Evolutionary conservation across 1,140 invertebrate genomes (phyloP), one percentile per base, ranked within the genome.

Genomic region (Sarcophaga bullata): DNA sequence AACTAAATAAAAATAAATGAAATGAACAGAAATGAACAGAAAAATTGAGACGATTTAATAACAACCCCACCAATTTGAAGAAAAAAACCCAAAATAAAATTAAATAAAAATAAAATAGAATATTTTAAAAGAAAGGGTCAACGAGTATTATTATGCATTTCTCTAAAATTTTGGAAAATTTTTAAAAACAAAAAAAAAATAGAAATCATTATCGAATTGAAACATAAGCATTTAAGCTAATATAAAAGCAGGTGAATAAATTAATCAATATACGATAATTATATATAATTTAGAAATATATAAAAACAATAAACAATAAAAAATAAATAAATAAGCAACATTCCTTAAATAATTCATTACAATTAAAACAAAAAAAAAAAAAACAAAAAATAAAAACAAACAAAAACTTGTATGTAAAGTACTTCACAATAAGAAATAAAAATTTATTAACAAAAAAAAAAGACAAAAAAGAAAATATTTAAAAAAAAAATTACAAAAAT

Each of bases 261-360:
- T 15, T 6, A 76, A 37, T n/a, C 46, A 76, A 76, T 10, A 48
- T 15, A 9, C 6, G 48, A 48, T 47, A 76, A 8, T 76, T 25
- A n/a, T 76, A 76, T 19, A 52, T 19, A 50, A 50, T 52, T 19
- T 0, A 78, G 50, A 72, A 25, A 72, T n/a, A n/a, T n/a, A 76
- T 8, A 48, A 17, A 76, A 49, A 49, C 9, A 76, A 76, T n/a
- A 58, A 58, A 58, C 13, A 58, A 58, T n/a, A 3, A 58, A n/a
- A 73, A 46, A 73, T 46, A 46, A 49, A 76, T 11, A 76, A 49
- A 49, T 17, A 76, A 49, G 49, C 10, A 78, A 78, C 75, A 78
- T 78, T 78, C 75, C 75, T 78, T 78, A 78, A 78, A 49, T 10
- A 78, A 50, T 19, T 19, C 47, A 49, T n/a, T 76, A 76, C 7